These are phyloP conservation scores for Dolichoris vasculosae DNA, from an alignment of 1,140 invertebrate species.

Conservation along the genomic window DNA sequence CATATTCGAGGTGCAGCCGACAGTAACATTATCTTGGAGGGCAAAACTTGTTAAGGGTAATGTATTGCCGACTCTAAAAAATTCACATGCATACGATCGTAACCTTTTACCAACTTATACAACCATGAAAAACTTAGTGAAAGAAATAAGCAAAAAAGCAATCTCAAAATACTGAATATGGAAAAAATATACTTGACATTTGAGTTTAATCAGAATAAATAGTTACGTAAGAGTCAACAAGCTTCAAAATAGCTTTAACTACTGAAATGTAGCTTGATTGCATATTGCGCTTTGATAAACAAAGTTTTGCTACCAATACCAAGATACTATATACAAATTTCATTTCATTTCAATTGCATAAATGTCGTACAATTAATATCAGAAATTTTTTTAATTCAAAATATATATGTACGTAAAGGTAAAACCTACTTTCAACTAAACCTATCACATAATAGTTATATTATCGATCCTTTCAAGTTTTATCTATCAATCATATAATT, in stretches of 20 bases:
- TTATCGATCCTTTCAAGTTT: too few relatives aligned
- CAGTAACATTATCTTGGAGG: slow-evolving; percentile 43
- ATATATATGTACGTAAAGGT: too few relatives aligned
- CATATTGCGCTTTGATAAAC: too few relatives aligned
- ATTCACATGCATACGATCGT: slow-evolving; percentile 25
- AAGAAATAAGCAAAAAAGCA: background rate
- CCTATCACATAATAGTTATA: background rate
- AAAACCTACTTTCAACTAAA: background rate
- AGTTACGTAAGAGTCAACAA: too few relatives aligned
- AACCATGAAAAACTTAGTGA: background rate
- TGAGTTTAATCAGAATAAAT: too few relatives aligned
- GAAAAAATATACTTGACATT: background rate
- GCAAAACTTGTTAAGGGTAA: slow-evolving; percentile 50
- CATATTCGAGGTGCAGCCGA: slow-evolving; percentile 26
- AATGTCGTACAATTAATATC: background rate
- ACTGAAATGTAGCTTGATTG: too few relatives aligned
- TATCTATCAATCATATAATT: background rate
- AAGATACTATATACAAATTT: background rate
- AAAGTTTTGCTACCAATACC: too few relatives aligned
- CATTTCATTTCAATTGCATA: background rate
- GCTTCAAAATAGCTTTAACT: too few relatives aligned
- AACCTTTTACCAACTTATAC: slow-evolving; percentile 3
- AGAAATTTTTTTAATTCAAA: background rate
- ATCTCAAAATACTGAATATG: background rate
- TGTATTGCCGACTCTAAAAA: slow-evolving; percentile 44